Evolutionary conservation across 2,113 vertebrate genomes (phyloP).

Genomic region (Crypturellus undulatus): DNA sequence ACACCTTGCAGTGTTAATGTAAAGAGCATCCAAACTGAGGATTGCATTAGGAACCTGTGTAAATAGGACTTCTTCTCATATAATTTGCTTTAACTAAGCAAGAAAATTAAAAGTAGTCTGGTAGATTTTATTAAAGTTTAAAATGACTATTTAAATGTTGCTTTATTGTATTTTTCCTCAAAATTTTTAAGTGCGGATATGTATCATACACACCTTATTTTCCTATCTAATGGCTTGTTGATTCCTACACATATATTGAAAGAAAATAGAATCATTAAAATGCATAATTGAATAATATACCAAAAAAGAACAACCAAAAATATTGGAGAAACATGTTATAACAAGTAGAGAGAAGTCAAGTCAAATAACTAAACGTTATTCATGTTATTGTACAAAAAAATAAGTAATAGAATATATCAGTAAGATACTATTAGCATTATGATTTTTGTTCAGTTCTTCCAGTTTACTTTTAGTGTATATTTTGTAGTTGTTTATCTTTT

Average conservation of each 20-base stretch:
- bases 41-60: background rate
- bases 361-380: background rate
- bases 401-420: background rate
- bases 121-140: background rate
- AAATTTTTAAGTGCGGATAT: background rate
- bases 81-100: background rate
- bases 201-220: background rate
- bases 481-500: conserved; percentile 16
- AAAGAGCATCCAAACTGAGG: background rate
- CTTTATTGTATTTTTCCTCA: background rate
- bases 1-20: background rate
- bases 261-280: background rate
- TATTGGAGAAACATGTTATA: background rate
- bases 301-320: background rate
- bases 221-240: background rate
- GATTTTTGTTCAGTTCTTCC: conserved; percentile 19
- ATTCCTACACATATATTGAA: background rate
- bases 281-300: background rate
- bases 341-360: background rate
- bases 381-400: background rate
- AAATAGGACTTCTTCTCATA: background rate
- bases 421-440: background rate
- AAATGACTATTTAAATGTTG: background rate
- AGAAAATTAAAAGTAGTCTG: background rate
- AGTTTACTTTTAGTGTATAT: background rate